Evolutionary conservation across 1,140 invertebrate species (phyloP), one percentile per base, ranked within the genome.

Genomic region (Ceratosolen solmsi): DNA sequence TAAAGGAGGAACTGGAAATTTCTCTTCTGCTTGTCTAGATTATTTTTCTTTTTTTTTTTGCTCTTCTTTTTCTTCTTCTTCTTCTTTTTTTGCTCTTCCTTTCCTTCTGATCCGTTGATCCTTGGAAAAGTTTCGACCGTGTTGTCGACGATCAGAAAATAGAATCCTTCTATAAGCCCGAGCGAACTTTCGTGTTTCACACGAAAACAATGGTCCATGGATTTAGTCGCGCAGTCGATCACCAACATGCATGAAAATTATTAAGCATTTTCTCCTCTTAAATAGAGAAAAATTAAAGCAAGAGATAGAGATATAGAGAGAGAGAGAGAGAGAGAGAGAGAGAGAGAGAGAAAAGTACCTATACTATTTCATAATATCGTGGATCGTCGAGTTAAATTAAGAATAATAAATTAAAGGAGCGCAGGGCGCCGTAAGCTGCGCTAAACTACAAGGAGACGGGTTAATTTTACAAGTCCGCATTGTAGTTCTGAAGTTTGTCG

Each of bases 121-220:
- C 49, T 46, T 8, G 13, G 73, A 22, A 77, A 77, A 77, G 20
- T 54, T 70, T 70, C 51, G n/a, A 46, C 63, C 63, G 30, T n/a
- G 41, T 13, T 54, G 51, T 79, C 49, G 65, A 9, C 60, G 63
- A 78, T 68, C 38, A 9, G 15, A 20, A 68, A 68, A 68, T 38
- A 33, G 20, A 38, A n/a, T 7, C 33, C 63, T n/a, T 17, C 46
- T 20, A 15, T 30, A 30, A 71, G 70, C 41, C 41, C 41, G 70
- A 71, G 25, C 0, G 33, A 36, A 49, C n/a, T 49, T 71, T 71
- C 1, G 25, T 49, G 41, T 49, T 49, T 49, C n/a, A 46, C 41
- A 9, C 41, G 70, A 49, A 49, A 49, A 71, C 41, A 49, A 49
- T 71, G 15, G 41, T 22, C 15, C 3, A 11, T 13, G 13, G 25